These are phyloP conservation scores for Antheraea assamensis DNA, from an alignment of 2,888 invertebrate genomes.

Conservation along the genomic window DNA sequence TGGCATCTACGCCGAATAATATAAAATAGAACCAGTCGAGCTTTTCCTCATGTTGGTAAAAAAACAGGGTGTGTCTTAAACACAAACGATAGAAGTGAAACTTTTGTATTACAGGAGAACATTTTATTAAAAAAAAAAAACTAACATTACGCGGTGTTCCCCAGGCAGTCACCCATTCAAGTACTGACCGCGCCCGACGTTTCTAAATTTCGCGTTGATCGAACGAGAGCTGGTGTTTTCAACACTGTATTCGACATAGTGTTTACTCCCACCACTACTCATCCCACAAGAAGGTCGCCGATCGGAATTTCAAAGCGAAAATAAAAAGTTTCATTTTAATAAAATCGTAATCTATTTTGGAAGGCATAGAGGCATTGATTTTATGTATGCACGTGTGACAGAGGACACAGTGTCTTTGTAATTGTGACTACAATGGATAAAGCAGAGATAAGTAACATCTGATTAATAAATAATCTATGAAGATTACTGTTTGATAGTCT, in stretches of 20 bases:
- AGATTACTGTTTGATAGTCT: background rate
- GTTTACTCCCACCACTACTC: too few relatives aligned
- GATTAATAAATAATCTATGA: background rate
- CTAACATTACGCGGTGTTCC: constrained; percentile 68
- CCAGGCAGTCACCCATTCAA: constrained; percentile 77
- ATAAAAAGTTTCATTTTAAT: too few relatives aligned
- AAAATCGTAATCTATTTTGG: background rate
- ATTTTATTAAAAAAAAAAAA: too few relatives aligned
- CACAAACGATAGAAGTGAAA: too few relatives aligned
- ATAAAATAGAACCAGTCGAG: background rate
- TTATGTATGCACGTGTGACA: background rate
- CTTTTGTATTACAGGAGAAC: too few relatives aligned
- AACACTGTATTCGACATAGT: too few relatives aligned
- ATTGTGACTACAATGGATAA: background rate
- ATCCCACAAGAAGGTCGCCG: too few relatives aligned
- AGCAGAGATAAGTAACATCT: background rate
- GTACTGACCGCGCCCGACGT: constrained; percentile 77
- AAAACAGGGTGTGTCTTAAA: too few relatives aligned
- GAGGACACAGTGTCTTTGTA: background rate
- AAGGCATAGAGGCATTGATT: background rate
- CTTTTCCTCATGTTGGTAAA: background rate
- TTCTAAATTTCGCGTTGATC: too few relatives aligned
- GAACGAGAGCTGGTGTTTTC: too few relatives aligned
- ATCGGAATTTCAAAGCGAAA: too few relatives aligned
- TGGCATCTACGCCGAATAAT: background rate